Evolutionary conservation across 2,797 vertebrate genomes (phyloP).

Genomic region (Neosilurus hyrtlii): DNA sequence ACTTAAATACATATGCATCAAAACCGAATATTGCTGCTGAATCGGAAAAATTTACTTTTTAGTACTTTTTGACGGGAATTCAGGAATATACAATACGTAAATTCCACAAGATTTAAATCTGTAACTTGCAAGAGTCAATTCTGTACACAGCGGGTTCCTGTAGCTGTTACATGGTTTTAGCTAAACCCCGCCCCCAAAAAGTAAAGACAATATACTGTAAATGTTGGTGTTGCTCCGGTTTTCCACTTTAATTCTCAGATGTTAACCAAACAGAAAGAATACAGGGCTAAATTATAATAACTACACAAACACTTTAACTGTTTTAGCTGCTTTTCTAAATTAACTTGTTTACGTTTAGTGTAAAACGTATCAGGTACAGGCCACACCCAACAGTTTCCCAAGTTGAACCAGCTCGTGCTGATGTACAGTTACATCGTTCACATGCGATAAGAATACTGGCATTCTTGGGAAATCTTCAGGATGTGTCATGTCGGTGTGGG

Average conservation of each 20-base stretch:
- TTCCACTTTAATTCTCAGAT: neutral
- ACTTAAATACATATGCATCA: neutral
- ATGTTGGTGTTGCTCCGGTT: neutral
- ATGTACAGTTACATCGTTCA: neutral
- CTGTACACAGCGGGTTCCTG: neutral
- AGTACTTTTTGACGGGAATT: neutral
- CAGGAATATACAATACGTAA: neutral
- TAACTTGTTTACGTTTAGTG: neutral
- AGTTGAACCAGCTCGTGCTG: neutral
- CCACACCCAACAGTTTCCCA: neutral
- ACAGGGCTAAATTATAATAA: neutral
- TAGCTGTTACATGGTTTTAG: neutral
- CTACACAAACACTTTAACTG: neutral
- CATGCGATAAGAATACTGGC: neutral
- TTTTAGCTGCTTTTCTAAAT: neutral
- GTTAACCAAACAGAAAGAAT: neutral
- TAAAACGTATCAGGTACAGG: neutral
- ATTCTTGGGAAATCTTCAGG: neutral
- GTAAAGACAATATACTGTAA: neutral
- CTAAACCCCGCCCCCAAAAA: neutral
- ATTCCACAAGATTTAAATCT: neutral
- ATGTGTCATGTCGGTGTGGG: neutral
- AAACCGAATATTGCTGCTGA: constrained; percentile 14
- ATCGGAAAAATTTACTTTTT: neutral
- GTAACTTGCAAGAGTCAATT: neutral